These are phyloP conservation scores for Puma concolor DNA, from an alignment of 2,113 vertebrate species.

Conservation along the genomic window DNA sequence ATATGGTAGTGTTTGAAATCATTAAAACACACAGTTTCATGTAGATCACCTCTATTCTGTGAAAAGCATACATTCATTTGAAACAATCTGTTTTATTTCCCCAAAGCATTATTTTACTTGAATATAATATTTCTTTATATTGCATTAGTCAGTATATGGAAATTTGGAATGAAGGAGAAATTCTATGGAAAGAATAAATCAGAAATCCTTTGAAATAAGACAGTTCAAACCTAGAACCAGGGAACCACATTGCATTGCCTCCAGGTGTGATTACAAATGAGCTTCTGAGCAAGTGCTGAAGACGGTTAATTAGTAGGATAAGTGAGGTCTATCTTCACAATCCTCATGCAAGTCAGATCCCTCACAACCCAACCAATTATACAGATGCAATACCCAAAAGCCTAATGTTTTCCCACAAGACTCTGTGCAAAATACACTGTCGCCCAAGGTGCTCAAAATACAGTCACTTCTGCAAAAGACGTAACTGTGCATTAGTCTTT, in stretches of 20 bases:
- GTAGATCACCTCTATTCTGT: neutral
- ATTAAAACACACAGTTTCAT: neutral
- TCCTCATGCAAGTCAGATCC: neutral
- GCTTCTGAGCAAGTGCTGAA: neutral
- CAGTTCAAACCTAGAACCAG: neutral
- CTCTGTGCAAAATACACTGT: neutral
- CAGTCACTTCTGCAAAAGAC: neutral
- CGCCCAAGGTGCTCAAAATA: neutral
- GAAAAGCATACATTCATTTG: neutral
- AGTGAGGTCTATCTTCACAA: neutral
- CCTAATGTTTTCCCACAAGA: neutral
- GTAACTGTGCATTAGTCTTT: neutral
- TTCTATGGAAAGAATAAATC: neutral
- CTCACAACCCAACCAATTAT: neutral
- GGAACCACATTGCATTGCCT: neutral
- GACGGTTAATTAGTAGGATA: neutral
- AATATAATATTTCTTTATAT: neutral
- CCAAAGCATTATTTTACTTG: constrained; percentile 26
- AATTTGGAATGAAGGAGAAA: neutral
- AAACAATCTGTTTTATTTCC: constrained; percentile 21
- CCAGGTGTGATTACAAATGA: neutral
- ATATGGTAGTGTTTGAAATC: constrained; percentile 43
- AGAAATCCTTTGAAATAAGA: constrained; percentile 35
- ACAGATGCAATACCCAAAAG: neutral
- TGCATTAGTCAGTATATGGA: neutral